A percentile compares a stretch with the other conserved stretches of the same genome.
Evolutionary conservation across 2,797 vertebrate genomes (phyloP).

Genomic region (Lagodon rhomboides): DNA sequence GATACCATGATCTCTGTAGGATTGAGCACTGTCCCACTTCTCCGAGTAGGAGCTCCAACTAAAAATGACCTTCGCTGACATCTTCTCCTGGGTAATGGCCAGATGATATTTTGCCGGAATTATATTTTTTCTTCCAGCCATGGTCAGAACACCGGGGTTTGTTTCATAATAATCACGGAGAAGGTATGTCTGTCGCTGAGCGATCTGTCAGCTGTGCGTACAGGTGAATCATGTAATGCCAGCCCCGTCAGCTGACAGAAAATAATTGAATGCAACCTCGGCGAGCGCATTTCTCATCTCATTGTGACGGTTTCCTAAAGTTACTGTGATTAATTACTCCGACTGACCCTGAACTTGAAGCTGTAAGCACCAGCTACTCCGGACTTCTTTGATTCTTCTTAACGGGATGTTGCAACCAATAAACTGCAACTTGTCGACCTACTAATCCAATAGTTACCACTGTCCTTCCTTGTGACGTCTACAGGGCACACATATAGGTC

Average conservation of each 20-base stretch:
- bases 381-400: neutral
- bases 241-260: slow-evolving; percentile 45
- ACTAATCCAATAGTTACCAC: neutral
- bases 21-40: slow-evolving; percentile 31
- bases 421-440: neutral
- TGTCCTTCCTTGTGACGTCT: neutral
- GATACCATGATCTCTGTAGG: slow-evolving; percentile 44
- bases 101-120: neutral
- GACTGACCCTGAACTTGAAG: slow-evolving; percentile 32
- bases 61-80: slow-evolving; percentile 31
- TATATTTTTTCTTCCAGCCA: neutral
- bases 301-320: slow-evolving; percentile 43
- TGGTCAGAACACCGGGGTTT: neutral
- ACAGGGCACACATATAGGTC: slow-evolving; percentile 2
- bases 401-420: neutral
- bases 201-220: slow-evolving; percentile 36
- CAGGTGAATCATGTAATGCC: slow-evolving; percentile 41
- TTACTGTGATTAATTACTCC: slow-evolving; percentile 50
- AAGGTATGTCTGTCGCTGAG: slow-evolving; percentile 21
- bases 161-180: slow-evolving; percentile 13
- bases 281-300: slow-evolving; percentile 28
- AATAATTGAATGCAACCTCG: slow-evolving; percentile 47
- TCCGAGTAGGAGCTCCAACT: slow-evolving; percentile 10
- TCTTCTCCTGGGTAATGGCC: neutral
- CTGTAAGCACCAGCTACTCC: neutral